Conservation (phyloP, 2,888 invertebrate genomes). For the Coecobrya sp. region DNA sequence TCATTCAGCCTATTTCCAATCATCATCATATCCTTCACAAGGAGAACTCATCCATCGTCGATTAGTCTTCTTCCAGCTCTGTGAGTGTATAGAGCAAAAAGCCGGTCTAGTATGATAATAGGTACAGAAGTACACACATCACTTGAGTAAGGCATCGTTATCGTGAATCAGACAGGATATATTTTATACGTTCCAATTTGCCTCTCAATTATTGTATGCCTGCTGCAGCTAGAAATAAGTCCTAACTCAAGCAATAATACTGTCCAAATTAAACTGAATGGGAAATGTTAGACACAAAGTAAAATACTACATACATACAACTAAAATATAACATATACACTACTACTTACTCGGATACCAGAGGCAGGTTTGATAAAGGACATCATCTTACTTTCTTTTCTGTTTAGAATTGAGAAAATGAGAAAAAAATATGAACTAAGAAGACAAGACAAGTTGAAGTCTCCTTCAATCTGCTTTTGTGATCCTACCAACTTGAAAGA, state of each 20-base stretch:
- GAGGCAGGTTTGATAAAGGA: not conserved
- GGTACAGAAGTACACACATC: constrained; percentile 17
- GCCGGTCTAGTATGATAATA: not conserved
- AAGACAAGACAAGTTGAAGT: constrained; percentile 20
- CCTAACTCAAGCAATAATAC: not conserved
- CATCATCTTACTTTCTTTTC: not conserved
- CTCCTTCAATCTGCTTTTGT: constrained; percentile 30
- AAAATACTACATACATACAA: not conserved
- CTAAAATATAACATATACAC: not conserved
- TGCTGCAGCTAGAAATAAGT: not conserved
- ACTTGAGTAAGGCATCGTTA: constrained; percentile 22
- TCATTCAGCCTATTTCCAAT: constrained; percentile 74
- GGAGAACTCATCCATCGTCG: constrained; percentile 73
- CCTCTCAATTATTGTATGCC: constrained; percentile 50
- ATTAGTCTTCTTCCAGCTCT: constrained; percentile 58
- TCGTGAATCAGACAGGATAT: constrained; percentile 44
- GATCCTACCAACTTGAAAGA: constrained; percentile 2
- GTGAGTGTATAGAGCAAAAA: constrained; percentile 28
- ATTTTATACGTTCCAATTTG: constrained; percentile 58
- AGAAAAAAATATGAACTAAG: not conserved
- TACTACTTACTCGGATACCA: not conserved
- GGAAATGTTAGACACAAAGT: not conserved
- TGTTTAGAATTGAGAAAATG: not conserved
- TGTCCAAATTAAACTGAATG: not conserved
- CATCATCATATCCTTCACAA: constrained; percentile 45